phyloP scores from a whole-genome alignment of 2,797 vertebrate genomes.

The Danionella dracula region DNA sequence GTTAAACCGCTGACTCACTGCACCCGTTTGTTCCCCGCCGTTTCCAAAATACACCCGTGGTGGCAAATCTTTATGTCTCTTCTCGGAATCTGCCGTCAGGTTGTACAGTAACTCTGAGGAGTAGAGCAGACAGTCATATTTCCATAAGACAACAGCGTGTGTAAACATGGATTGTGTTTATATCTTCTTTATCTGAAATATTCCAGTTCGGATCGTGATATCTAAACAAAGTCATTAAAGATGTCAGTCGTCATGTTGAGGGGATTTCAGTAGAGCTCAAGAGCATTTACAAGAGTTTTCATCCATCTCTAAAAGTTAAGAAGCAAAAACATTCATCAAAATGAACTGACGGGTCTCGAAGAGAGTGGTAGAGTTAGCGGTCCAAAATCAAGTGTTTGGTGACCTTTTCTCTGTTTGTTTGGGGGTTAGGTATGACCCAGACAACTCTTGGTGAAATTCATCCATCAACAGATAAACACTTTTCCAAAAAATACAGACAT shows the following conservation, averaged over 20 bases:
- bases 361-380: background rate
- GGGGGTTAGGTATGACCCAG: background rate
- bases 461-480: background rate
- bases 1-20: slow-evolving; percentile 74
- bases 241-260: background rate
- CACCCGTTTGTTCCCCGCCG: slow-evolving; percentile 76
- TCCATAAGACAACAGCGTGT: background rate
- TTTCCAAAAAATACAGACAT: background rate
- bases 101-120: slow-evolving; percentile 83
- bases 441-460: background rate
- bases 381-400: background rate
- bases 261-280: background rate
- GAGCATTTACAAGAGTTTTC: slow-evolving; percentile 17
- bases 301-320: slow-evolving; percentile 4
- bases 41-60: slow-evolving; percentile 82
- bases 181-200: background rate
- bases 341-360: background rate
- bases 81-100: slow-evolving; percentile 86
- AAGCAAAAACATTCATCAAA: background rate
- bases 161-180: background rate
- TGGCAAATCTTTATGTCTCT: slow-evolving; percentile 81
- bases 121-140: background rate
- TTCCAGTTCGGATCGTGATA: background rate
- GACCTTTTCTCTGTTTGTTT: background rate
- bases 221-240: slow-evolving; percentile 2